Evolutionary conservation across 2,888 invertebrate genomes (phyloP), one percentile per base, ranked within the genome.

Genomic region (Pterostichus niger): DNA sequence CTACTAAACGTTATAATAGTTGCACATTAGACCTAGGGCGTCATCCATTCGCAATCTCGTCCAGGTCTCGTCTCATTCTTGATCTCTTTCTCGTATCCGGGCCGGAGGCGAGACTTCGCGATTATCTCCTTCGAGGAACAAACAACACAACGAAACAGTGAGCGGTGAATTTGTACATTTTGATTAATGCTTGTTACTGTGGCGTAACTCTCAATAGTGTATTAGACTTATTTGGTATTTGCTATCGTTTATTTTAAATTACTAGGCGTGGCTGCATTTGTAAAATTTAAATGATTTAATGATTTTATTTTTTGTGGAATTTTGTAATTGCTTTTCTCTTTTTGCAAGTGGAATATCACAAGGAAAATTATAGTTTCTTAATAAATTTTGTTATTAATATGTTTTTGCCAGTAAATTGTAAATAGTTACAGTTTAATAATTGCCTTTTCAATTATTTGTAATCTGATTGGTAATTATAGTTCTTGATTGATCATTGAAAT

Each of bases 291-390:
- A 59, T 59, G 24, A 59, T 59, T 59, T 59, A 59, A 59, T 10
- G 17, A 59, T 59, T 59, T 54, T 15, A 13, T 40, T 54, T 59
- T 59, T 59, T 59, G 59, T 31, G 31, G 59, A 59, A 59, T 59
- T 59, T 59, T 59, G 10, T 59, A 59, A 59, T 59, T 59, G 59
- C 59, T 59, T 59, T 59, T 59, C 59, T 59, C 59, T 59, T 59
- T 59, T 59, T 59, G 40, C 9, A 5, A 40, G 40, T 40, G 9
- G 9, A 40, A 40, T 40, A 40, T 40, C 40, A 40, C 3, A 1
- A 9, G 9, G 40, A 40, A 40, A 40, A 40, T 40, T 40, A 40
- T 40, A 9, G 40, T 40, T 40, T 40, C 40, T 40, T 40, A 6
- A 40, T 40, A 40, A 40, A 40, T 40, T 40, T 40, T 40, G 6